Percentiles rank a stretch among this genome's conserved stretches.
phyloP scores from a whole-genome alignment of 2,113 vertebrate genomes.

The Notechis scutatus region DNA sequence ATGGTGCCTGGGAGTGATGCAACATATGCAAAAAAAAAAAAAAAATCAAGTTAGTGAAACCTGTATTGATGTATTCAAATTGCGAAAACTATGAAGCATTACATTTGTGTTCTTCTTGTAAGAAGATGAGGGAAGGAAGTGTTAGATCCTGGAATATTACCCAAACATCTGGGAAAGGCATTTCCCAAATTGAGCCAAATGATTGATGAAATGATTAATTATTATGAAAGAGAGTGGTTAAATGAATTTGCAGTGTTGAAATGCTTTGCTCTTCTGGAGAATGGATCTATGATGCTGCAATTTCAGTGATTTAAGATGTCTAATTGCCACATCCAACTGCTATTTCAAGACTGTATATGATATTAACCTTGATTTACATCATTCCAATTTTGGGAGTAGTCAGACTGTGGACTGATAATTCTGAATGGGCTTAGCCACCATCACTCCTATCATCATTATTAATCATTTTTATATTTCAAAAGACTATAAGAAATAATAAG shows the following conservation, averaged over 20 bases:
- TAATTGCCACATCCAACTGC: slow-evolving; percentile 2
- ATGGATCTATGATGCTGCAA: slow-evolving; percentile 12
- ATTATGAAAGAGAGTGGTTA: slow-evolving; percentile 23
- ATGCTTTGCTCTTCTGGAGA: slow-evolving; percentile 12
- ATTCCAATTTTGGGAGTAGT: slow-evolving; percentile 12
- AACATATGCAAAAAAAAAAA: neutral
- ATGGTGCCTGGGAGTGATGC: neutral
- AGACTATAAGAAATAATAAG: slow-evolving; percentile 24
- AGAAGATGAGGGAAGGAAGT: neutral
- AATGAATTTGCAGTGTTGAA: slow-evolving; percentile 31
- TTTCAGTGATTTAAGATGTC: slow-evolving; percentile 15
- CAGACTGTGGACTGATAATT: neutral
- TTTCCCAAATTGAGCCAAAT: slow-evolving; percentile 7
- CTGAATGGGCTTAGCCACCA: slow-evolving; percentile 12
- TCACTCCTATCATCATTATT: slow-evolving; percentile 24
- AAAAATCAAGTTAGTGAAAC: neutral
- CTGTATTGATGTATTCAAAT: neutral
- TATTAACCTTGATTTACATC: slow-evolving; percentile 22
- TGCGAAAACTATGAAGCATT: neutral
- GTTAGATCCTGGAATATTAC: neutral
- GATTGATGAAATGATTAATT: slow-evolving; percentile 19
- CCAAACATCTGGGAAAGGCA: neutral
- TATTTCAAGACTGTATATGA: slow-evolving; percentile 16
- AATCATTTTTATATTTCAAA: slow-evolving; percentile 30
- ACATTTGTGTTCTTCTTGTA: neutral